Conservation (phyloP, 2,888 invertebrate genomes). For the Himalopsyche tibetana region DNA sequence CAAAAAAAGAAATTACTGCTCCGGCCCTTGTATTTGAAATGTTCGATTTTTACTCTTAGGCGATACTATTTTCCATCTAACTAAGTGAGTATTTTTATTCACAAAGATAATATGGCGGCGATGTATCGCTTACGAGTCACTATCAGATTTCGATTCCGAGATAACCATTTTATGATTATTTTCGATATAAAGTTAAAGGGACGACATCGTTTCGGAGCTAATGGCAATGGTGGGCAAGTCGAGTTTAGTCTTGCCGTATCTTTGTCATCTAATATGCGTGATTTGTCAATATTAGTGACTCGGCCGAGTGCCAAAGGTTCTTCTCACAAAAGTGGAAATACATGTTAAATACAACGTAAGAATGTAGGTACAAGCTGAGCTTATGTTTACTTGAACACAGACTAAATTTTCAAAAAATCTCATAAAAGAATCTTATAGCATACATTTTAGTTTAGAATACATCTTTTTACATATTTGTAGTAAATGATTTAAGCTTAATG, state of each 20-base stretch:
- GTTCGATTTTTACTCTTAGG: background rate
- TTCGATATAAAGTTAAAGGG: conserved; percentile 46
- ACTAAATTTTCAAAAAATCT: too few relatives aligned
- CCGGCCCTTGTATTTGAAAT: background rate
- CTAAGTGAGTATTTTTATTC: background rate
- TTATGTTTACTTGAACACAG: too few relatives aligned
- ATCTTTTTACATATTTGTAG: too few relatives aligned
- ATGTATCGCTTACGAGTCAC: conserved; percentile 6
- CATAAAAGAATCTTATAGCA: too few relatives aligned
- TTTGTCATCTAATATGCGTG: background rate
- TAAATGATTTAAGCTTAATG: too few relatives aligned
- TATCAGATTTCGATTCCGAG: conserved; percentile 55
- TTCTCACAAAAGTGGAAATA: too few relatives aligned
- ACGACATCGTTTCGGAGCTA: conserved; percentile 49
- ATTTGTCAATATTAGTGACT: background rate
- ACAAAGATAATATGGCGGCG: conserved; percentile 12
- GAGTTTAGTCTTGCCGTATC: background rate
- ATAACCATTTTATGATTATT: conserved; percentile 53
- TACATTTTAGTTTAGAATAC: too few relatives aligned
- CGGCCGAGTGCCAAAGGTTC: too few relatives aligned
- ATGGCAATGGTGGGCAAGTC: conserved; percentile 2
- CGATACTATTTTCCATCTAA: background rate
- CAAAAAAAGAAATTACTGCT: background rate
- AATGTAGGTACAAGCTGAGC: too few relatives aligned
- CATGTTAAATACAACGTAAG: too few relatives aligned